Percentiles rank a stretch among this genome's conserved stretches.
Evolutionary conservation across 1,140 invertebrate species (phyloP).

Genomic region (Tetramorium parvispinum): DNA sequence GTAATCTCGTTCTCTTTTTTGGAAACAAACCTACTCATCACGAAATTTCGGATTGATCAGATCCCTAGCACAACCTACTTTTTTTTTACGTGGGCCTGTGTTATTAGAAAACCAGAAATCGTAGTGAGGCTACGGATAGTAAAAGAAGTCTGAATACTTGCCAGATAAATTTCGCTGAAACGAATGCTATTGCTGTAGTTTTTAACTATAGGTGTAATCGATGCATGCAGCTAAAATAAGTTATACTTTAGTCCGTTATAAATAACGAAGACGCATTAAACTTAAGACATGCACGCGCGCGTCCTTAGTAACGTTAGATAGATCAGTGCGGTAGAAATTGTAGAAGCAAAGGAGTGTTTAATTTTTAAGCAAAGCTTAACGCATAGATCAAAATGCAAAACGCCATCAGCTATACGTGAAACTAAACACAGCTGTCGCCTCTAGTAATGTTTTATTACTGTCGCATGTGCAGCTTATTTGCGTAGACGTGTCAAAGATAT

Average conservation of each 20-base stretch:
- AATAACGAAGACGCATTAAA: neutral
- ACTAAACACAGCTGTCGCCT: conserved; percentile 36
- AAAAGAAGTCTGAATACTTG: conserved; percentile 34
- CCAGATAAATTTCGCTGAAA: conserved; percentile 33
- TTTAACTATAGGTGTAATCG: conserved; percentile 29
- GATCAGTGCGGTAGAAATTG: neutral
- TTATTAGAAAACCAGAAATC: conserved; percentile 4
- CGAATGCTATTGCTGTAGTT: conserved; percentile 5
- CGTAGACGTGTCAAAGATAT: conserved; percentile 75
- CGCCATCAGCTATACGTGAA: conserved; percentile 12
- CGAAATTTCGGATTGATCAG: no score
- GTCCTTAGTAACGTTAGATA: neutral
- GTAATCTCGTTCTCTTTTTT: no score
- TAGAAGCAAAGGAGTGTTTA: neutral
- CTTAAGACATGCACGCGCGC: neutral
- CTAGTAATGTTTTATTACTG: conserved; percentile 71
- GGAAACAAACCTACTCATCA: no score
- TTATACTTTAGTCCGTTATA: conserved; percentile 13
- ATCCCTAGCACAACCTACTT: no score
- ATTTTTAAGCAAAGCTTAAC: conserved; percentile 19
- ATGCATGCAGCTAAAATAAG: conserved; percentile 25
- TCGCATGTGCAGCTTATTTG: conserved; percentile 71
- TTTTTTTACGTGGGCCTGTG: no score
- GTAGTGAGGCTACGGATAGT: neutral
- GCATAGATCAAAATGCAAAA: neutral